Conservation (phyloP, 2,888 invertebrate genomes). For the Pachycephus smyrnensis region DNA sequence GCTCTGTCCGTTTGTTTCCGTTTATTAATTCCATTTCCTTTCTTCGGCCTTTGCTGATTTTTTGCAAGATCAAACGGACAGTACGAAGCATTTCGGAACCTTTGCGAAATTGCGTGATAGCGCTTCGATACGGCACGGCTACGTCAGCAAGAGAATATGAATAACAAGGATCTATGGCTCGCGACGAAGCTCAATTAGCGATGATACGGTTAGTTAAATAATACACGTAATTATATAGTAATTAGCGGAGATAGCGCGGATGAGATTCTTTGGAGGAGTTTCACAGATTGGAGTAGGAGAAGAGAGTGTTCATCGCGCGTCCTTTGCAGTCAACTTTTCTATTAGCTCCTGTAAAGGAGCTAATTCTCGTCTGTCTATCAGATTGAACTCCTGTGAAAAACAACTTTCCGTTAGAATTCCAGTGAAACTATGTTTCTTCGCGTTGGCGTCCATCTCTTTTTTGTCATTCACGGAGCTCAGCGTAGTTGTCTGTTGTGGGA, state of each 20-base stretch:
- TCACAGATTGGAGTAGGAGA: constrained; percentile 40
- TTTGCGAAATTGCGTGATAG: not conserved
- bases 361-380: constrained; percentile 96
- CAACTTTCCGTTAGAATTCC: not conserved
- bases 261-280: constrained; percentile 65
- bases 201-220: constrained; percentile 49
- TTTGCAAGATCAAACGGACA: no score
- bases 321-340: constrained; percentile 93
- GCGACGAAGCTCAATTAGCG: constrained; percentile 35
- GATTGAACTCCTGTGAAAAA: constrained; percentile 89
- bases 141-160: not conserved
- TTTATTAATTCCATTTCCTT: no score
- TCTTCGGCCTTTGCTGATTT: no score
- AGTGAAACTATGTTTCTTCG: no score
- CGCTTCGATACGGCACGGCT: not conserved
- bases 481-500: not conserved
- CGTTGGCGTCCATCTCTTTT: no score
- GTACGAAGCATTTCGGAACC: no score
- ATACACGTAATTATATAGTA: constrained; percentile 43
- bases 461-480: not conserved
- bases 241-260: constrained; percentile 48
- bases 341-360: constrained; percentile 98
- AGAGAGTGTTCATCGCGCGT: constrained; percentile 77
- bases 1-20: no score
- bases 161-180: constrained; percentile 19